Evolutionary conservation across 2,888 invertebrate genomes (phyloP).

Genomic region (Peribatodes rhomboidaria): DNA sequence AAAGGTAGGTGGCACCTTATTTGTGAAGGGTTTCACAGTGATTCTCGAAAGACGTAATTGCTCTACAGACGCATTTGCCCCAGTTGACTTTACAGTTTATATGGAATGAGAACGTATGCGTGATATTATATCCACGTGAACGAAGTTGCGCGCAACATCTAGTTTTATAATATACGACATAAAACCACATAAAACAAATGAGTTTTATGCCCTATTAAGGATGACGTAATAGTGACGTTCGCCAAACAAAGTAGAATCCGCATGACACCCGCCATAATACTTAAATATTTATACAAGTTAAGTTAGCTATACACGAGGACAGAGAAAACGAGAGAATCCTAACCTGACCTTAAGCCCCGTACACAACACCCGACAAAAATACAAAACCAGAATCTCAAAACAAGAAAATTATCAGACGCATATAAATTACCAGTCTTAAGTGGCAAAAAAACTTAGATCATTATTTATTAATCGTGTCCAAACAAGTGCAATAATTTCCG

Average conservation of each 20-base stretch:
- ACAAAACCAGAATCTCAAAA: conserved; percentile 36
- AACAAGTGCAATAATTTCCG: conserved; percentile 35
- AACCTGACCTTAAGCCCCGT: conserved; percentile 45
- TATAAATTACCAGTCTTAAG: conserved; percentile 34
- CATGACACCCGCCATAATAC: conserved; percentile 61
- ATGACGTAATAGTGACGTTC: conserved; percentile 64
- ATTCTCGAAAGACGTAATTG: too few relatives aligned
- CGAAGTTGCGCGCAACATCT: too few relatives aligned
- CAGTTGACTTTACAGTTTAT: too few relatives aligned
- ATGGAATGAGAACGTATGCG: too few relatives aligned
- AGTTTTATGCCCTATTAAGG: conserved; percentile 57
- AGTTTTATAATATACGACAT: conserved; percentile 30
- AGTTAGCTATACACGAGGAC: conserved; percentile 36
- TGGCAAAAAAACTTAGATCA: conserved; percentile 32
- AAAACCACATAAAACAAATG: conserved; percentile 41
- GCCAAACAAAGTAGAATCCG: conserved; percentile 67
- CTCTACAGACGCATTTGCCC: too few relatives aligned
- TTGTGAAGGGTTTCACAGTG: too few relatives aligned
- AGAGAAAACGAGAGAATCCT: conserved; percentile 49
- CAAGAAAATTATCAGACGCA: conserved; percentile 37
- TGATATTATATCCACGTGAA: too few relatives aligned
- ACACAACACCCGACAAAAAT: conserved; percentile 36
- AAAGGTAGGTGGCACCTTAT: too few relatives aligned
- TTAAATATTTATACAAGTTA: conserved; percentile 67
- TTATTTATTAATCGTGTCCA: conserved; percentile 36